A percentile compares a stretch with the other conserved stretches of the same genome.
Evolutionary conservation across 2,113 vertebrate species (phyloP).

Genomic region (Macrotis lagotis): DNA sequence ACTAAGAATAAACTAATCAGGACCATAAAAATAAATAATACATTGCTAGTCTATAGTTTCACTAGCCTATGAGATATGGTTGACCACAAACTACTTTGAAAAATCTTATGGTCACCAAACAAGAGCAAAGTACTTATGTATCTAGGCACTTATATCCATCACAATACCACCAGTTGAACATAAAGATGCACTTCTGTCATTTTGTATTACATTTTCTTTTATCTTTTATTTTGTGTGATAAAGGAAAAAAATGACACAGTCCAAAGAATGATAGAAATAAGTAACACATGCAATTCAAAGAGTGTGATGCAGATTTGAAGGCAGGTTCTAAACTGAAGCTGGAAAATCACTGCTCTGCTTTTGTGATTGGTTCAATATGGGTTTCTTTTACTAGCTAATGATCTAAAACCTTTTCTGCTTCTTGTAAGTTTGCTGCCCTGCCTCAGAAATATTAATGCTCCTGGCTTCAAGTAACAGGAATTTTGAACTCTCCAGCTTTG

Average conservation of each 20-base stretch:
- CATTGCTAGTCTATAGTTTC: not conserved
- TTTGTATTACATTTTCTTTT: not conserved
- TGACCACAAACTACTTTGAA: not conserved
- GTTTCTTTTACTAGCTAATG: slow-evolving; percentile 9
- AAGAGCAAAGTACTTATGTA: not conserved
- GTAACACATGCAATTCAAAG: not conserved
- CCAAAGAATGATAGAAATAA: not conserved
- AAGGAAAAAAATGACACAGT: not conserved
- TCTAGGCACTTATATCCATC: not conserved
- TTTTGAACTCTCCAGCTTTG: slow-evolving; percentile 2
- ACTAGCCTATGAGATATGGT: not conserved
- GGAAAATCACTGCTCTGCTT: slow-evolving; percentile 10
- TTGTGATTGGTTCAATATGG: slow-evolving; percentile 11
- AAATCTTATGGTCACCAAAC: not conserved
- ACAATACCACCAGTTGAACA: not conserved
- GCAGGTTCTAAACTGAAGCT: not conserved
- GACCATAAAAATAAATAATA: not conserved
- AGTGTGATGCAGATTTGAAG: slow-evolving; percentile 37
- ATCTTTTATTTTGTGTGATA: not conserved
- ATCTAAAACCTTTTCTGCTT: slow-evolving; percentile 15
- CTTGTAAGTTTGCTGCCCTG: not conserved
- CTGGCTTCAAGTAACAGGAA: slow-evolving; percentile 35
- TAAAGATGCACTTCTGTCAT: not conserved
- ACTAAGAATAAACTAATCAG: not conserved
- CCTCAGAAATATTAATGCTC: not conserved